Evolutionary conservation across 2,888 invertebrate genomes (phyloP).

Genomic region (Ptychoptera albimana): DNA sequence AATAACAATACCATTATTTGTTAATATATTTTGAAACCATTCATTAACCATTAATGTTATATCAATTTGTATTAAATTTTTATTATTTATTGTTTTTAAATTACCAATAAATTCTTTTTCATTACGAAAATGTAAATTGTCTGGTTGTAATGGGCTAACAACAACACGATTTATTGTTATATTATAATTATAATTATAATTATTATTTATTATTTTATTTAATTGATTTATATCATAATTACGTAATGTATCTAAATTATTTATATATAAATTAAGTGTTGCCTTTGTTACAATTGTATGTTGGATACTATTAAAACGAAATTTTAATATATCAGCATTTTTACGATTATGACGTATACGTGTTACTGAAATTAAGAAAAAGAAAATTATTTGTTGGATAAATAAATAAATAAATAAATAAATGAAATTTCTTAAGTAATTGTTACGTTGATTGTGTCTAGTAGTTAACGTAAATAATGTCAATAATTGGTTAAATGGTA

Average conservation of each 20-base stretch:
- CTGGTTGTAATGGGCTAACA: conserved; percentile 14
- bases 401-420: conserved; percentile 2
- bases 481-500: no score
- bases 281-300: conserved; percentile 22
- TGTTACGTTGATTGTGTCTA: no score
- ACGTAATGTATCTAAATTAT: conserved; percentile 17
- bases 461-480: no score
- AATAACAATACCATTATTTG: conserved; percentile 61
- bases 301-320: conserved; percentile 19
- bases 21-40: conserved; percentile 58
- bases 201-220: conserved; percentile 2
- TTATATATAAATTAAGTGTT: conserved; percentile 23
- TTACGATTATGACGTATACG: conserved; percentile 23
- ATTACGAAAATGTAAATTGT: conserved; percentile 20
- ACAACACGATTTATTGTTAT: conserved; percentile 21
- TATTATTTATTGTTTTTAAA: conserved; percentile 21
- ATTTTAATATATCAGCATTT: conserved; percentile 21
- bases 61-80: conserved; percentile 55
- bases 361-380: conserved; percentile 14
- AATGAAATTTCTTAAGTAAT: not conserved
- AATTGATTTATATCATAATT: not conserved
- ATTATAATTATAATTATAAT: conserved; percentile 17
- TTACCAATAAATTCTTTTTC: conserved; percentile 20
- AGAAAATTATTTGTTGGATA: not conserved
- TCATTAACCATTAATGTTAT: conserved; percentile 57